Percentiles rank a stretch among this genome's conserved stretches.
Evolutionary conservation across 2,113 vertebrate species (phyloP).

Genomic region (Corvus cornix): DNA sequence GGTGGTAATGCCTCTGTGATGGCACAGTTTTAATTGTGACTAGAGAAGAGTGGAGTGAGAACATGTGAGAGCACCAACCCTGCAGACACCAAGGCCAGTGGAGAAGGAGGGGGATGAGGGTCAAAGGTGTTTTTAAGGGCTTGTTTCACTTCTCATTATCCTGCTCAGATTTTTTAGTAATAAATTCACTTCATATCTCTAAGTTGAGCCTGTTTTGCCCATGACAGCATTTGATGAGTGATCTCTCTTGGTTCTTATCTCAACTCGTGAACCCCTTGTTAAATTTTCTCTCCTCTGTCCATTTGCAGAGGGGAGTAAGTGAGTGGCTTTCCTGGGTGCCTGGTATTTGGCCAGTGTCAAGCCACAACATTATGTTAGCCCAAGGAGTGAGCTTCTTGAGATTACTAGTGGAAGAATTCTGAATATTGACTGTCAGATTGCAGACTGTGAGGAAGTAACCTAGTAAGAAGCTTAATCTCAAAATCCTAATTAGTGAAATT

Average conservation of each 20-base stretch:
- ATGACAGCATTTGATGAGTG: neutral
- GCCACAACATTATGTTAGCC: rapidly evolving
- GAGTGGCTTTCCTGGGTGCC: neutral
- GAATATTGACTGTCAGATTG: neutral
- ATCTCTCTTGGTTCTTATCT: neutral
- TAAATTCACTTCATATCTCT: neutral
- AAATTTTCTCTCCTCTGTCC: neutral
- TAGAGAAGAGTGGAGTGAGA: neutral
- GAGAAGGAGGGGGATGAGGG: neutral
- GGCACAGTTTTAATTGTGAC: neutral
- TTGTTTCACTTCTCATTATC: neutral
- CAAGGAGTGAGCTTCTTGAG: neutral
- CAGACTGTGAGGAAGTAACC: neutral
- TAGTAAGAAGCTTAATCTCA: neutral
- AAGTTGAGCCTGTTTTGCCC: neutral
- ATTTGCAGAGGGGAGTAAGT: neutral
- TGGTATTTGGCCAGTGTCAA: neutral
- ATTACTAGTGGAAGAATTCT: neutral
- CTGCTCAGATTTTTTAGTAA: neutral
- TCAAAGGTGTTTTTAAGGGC: neutral
- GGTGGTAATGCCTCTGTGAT: neutral
- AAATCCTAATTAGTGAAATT: neutral
- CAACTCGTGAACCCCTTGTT: too few relatives aligned
- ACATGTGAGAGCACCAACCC: neutral
- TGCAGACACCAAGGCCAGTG: neutral